A percentile compares a stretch with the other conserved stretches of the same genome.
Evolutionary conservation across 2,888 invertebrate genomes (phyloP).

Genomic region (Coelopa pilipes): DNA sequence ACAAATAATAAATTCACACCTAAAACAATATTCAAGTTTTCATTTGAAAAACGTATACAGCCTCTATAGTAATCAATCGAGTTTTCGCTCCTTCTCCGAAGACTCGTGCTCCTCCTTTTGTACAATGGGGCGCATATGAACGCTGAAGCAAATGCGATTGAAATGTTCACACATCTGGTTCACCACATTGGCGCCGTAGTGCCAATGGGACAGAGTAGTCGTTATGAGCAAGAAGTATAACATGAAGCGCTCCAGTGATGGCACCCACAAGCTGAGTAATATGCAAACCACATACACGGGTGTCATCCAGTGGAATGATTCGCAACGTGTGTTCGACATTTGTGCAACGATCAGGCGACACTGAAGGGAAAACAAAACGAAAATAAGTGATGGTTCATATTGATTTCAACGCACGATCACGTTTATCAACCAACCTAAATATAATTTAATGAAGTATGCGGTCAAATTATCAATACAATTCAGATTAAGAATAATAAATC

Average conservation of each 20-base stretch:
- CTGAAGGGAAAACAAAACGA: conserved; percentile 69
- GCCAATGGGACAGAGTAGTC: conserved; percentile 83
- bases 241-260: conserved; percentile 73
- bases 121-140: conserved; percentile 50
- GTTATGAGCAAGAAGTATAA: conserved; percentile 78
- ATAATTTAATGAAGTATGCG: too few species aligned
- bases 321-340: conserved; percentile 94
- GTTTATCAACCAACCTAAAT: too few species aligned
- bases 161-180: conserved; percentile 95
- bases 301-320: conserved; percentile 72
- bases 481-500: too few species aligned
- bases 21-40: conserved; percentile 9
- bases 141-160: conserved; percentile 84
- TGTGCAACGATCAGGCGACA: conserved; percentile 97
- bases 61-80: conserved; percentile 41
- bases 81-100: conserved; percentile 4
- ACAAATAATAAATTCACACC: conserved; percentile 11
- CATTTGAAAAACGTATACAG: conserved; percentile 42
- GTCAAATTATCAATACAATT: too few species aligned
- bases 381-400: background rate
- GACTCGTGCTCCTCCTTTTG: conserved; percentile 16
- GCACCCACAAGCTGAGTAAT: conserved; percentile 58
- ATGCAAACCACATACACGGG: conserved; percentile 60
- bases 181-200: conserved; percentile 95
- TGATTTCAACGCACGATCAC: too few species aligned